Conservation (phyloP, 2,797 vertebrate species). For the Dendrocincla fuliginosa region DNA sequence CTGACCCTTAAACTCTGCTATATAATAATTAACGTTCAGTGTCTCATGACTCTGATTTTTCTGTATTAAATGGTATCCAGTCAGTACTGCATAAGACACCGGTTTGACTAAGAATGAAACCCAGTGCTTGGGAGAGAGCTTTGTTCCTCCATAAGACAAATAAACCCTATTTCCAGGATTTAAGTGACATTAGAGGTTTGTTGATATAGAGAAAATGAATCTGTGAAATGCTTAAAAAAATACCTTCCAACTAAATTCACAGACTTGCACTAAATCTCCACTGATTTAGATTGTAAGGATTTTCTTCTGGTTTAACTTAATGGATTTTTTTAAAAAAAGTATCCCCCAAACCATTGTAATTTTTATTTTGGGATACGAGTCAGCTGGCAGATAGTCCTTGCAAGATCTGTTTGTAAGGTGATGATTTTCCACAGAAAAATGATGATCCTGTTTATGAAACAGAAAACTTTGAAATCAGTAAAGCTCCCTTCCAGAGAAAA, state of each 20-base stretch:
- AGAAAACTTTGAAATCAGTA: background rate
- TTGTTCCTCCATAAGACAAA: background rate
- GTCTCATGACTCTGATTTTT: constrained; percentile 56
- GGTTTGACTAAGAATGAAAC: background rate
- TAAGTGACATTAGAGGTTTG: constrained; percentile 15
- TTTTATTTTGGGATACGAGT: background rate
- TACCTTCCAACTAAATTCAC: constrained; percentile 1
- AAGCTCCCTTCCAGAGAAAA: background rate
- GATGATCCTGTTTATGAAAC: background rate
- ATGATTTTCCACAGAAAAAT: background rate
- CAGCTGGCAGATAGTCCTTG: background rate
- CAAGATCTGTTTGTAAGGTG: background rate
- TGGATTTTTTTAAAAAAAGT: background rate
- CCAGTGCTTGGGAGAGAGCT: background rate
- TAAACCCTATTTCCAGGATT: constrained; percentile 15
- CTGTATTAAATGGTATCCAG: constrained; percentile 46
- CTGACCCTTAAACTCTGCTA: constrained; percentile 40
- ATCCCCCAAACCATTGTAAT: background rate
- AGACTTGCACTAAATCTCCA: background rate
- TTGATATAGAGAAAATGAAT: constrained; percentile 39
- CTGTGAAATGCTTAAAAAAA: constrained; percentile 1
- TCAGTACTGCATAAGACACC: background rate
- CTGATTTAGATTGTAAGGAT: background rate
- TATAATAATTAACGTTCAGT: constrained; percentile 47
- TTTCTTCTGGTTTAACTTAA: background rate